Conservation (phyloP, 2,113 vertebrate species). For the Nothobranchius kuhntae region DNA sequence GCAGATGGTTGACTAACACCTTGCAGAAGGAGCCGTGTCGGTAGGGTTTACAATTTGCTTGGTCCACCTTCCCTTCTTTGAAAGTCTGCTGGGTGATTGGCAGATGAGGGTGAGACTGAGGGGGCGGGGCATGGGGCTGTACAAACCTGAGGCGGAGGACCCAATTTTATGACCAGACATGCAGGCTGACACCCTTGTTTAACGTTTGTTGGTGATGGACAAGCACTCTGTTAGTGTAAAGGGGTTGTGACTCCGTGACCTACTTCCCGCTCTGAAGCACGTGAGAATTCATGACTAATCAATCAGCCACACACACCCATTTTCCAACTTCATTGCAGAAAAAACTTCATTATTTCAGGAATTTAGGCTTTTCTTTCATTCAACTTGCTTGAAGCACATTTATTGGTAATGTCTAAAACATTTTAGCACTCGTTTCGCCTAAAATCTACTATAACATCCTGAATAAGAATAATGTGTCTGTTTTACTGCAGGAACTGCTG, state of each 20-base stretch:
- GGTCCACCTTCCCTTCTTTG: constrained; percentile 23
- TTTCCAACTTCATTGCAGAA: not conserved
- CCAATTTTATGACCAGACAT: constrained; percentile 50
- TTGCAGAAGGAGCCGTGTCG: constrained; percentile 15
- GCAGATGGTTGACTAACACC: constrained; percentile 22
- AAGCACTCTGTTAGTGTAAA: constrained; percentile 40
- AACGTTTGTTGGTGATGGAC: constrained; percentile 56
- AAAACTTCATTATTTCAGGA: constrained; percentile 1
- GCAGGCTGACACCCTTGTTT: constrained; percentile 40
- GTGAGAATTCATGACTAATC: constrained; percentile 29
- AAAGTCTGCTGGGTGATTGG: constrained; percentile 52
- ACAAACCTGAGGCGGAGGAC: constrained; percentile 36
- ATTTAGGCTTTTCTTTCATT: no score
- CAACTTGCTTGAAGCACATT: no score
- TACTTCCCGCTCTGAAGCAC: constrained; percentile 7
- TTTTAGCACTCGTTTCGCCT: no score
- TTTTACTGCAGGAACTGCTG: not conserved
- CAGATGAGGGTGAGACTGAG: constrained; percentile 48
- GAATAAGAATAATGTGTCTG: no score
- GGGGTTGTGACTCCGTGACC: constrained; percentile 33
- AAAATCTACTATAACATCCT: no score
- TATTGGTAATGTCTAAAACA: no score
- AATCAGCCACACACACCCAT: constrained; percentile 6
- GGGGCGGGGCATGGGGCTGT: constrained; percentile 42
- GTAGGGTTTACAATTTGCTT: constrained; percentile 53